phyloP scores from a whole-genome alignment of 2,113 vertebrate genomes.

The Myrmophylax atrothorax region DNA sequence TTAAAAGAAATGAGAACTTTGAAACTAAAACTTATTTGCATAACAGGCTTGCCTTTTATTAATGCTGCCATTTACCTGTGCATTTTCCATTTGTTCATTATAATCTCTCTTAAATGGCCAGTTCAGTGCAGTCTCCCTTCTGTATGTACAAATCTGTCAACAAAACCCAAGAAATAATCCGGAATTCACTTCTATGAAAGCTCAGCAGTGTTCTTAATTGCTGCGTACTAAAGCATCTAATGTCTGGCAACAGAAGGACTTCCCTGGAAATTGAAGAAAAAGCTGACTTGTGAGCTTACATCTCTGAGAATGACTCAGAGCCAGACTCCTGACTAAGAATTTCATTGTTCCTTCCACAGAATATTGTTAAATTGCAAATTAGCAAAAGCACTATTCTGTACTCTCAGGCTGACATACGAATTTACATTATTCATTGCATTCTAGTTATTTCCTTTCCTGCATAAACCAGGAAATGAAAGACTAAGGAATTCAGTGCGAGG shows the following conservation, averaged over 20 bases:
- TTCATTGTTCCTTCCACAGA: conserved; percentile 15
- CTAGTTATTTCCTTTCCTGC: conserved; percentile 17
- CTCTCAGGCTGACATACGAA: background rate
- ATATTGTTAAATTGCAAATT: conserved; percentile 41
- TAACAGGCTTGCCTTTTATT: background rate
- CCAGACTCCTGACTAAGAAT: conserved; percentile 37
- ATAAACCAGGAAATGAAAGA: conserved; percentile 19
- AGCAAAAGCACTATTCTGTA: background rate
- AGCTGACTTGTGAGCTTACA: background rate
- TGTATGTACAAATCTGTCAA: background rate
- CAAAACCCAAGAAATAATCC: background rate
- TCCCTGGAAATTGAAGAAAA: background rate
- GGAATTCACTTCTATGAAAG: background rate
- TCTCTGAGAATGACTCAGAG: conserved; percentile 27
- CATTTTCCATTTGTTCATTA: background rate
- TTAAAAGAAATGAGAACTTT: background rate
- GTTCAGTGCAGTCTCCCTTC: background rate
- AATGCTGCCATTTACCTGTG: background rate
- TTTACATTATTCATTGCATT: conserved; percentile 24
- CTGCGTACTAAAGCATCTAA: background rate
- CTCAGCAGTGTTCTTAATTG: background rate
- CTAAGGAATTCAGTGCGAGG: background rate
- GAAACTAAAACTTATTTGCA: background rate
- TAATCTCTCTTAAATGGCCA: background rate
- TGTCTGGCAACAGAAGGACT: background rate